Evolutionary conservation across 2,888 invertebrate genomes (phyloP).

Genomic region (Ormyrus nitidulus): DNA sequence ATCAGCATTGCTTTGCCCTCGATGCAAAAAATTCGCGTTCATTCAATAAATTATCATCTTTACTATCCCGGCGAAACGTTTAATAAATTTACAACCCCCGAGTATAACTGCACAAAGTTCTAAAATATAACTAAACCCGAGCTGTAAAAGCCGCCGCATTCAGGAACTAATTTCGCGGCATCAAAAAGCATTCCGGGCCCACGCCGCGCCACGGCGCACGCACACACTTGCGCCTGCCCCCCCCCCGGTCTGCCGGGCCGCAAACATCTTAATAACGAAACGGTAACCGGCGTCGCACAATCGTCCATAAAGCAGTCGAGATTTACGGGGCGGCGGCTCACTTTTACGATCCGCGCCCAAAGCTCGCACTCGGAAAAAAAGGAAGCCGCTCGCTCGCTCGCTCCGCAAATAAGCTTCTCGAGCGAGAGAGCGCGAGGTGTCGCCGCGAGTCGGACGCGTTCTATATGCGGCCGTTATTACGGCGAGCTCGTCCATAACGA

Average conservation of each 20-base stretch:
- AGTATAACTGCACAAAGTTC: too few species aligned
- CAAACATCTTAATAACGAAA: not conserved
- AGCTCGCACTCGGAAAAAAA: slow-evolving; percentile 1
- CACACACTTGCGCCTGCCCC: not conserved
- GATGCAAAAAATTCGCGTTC: too few species aligned
- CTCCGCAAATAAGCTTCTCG: slow-evolving; percentile 32
- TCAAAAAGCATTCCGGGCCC: too few species aligned
- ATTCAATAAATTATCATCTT: too few species aligned
- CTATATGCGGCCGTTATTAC: slow-evolving; percentile 55
- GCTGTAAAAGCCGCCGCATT: too few species aligned
- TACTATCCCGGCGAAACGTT: too few species aligned
- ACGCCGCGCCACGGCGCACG: too few species aligned
- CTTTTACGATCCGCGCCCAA: not conserved
- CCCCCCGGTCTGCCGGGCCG: not conserved
- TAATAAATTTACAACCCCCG: too few species aligned
- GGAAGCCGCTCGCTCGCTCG: not conserved
- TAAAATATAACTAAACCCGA: too few species aligned
- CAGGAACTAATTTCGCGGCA: too few species aligned
- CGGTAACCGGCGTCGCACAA: slow-evolving; percentile 11
- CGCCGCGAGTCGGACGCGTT: slow-evolving; percentile 3
- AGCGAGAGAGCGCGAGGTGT: slow-evolving; percentile 9
- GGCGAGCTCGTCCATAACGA: slow-evolving; percentile 61
- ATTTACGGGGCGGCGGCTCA: slow-evolving; percentile 9
- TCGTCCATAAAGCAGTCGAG: slow-evolving; percentile 19
- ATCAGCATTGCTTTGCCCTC: too few species aligned